Percentiles rank a stretch among this genome's conserved stretches.
These are phyloP conservation scores for Hippocampus mohnikei DNA, from an alignment of 2,113 vertebrate genomes.

Conservation along the genomic window DNA sequence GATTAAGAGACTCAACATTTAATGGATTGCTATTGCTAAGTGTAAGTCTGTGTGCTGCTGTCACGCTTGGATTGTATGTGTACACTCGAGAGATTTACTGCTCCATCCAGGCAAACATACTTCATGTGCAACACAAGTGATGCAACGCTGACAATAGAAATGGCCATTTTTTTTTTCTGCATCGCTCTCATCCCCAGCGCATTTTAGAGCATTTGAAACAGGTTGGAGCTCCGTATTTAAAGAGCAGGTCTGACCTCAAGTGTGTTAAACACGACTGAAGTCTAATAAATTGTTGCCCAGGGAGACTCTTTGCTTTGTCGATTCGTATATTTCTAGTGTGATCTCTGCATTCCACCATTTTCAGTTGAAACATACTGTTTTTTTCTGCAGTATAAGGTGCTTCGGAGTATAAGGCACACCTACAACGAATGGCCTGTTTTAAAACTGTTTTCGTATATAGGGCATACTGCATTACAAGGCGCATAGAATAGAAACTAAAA, in stretches of 20 bases:
- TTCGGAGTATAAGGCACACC: too few relatives aligned
- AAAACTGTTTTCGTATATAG: too few relatives aligned
- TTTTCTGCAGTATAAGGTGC: too few relatives aligned
- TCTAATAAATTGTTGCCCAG: neutral
- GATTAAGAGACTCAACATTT: constrained; percentile 64
- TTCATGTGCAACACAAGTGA: constrained; percentile 48
- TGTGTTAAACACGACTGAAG: neutral
- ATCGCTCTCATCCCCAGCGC: neutral
- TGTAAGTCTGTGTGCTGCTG: constrained; percentile 54
- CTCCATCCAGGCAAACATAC: constrained; percentile 55
- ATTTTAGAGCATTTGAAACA: neutral
- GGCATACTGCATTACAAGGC: too few relatives aligned
- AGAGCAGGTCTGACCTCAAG: neutral
- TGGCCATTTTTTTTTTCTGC: neutral
- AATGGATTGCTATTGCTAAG: constrained; percentile 53
- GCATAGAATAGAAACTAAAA: too few relatives aligned
- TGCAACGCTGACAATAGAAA: constrained; percentile 36
- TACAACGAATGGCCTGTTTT: too few relatives aligned
- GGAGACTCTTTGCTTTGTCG: neutral
- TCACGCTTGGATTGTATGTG: constrained; percentile 48
- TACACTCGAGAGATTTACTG: constrained; percentile 60
- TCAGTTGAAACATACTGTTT: neutral
- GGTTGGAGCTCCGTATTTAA: neutral
- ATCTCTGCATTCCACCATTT: neutral
- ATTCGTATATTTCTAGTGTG: neutral